phyloP scores from a whole-genome alignment of 2,888 invertebrate species.

The Nomada fabriciana region DNA sequence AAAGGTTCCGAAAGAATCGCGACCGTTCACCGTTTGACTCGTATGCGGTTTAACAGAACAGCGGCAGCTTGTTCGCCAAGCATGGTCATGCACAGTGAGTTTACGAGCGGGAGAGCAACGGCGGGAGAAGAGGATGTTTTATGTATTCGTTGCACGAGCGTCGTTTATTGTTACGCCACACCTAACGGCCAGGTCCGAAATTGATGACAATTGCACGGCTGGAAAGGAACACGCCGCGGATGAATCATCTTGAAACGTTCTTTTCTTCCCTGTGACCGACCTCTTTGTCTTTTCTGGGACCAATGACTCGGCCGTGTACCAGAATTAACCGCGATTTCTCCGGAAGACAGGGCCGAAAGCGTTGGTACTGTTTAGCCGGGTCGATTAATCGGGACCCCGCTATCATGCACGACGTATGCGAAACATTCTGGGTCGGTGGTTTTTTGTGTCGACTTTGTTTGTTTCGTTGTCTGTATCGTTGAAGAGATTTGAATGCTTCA shows the following conservation, averaged over 20 bases:
- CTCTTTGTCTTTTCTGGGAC: conserved; percentile 65
- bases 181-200: conserved; percentile 56
- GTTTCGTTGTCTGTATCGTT: not conserved
- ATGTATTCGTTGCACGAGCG: conserved; percentile 65
- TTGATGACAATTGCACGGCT: conserved; percentile 66
- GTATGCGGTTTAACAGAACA: not conserved
- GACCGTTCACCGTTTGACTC: not conserved
- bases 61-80: not conserved
- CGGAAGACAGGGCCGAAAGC: conserved; percentile 54
- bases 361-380: conserved; percentile 8
- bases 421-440: conserved; percentile 9
- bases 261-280: conserved; percentile 51
- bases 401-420: conserved; percentile 13
- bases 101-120: conserved; percentile 39
- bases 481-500: no score
- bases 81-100: conserved; percentile 25
- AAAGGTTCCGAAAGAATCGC: not conserved
- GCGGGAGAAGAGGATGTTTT: conserved; percentile 14
- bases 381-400: conserved; percentile 34
- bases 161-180: conserved; percentile 66
- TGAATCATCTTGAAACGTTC: conserved; percentile 65
- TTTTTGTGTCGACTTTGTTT: not conserved
- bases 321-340: conserved; percentile 70
- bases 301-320: conserved; percentile 57
- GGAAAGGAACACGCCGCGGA: conserved; percentile 48